A percentile compares a stretch with the other conserved stretches of the same genome.
Conservation (phyloP, 2,797 vertebrate species). For the Hozukius guyotensis region DNA sequence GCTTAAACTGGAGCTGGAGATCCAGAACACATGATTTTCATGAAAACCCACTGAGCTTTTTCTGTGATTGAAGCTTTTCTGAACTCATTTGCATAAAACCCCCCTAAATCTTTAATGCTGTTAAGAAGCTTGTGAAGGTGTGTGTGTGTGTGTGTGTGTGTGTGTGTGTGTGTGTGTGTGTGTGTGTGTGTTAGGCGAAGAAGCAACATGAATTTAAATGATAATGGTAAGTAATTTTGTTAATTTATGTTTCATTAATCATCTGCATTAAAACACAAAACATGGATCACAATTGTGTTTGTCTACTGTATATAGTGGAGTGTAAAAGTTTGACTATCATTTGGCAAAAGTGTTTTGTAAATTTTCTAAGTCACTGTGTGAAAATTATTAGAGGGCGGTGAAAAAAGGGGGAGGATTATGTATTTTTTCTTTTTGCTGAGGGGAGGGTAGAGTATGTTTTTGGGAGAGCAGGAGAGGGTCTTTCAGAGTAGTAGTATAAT, state of each 20-base stretch:
- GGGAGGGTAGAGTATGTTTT: not conserved
- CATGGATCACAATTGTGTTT: not conserved
- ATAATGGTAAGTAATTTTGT: not conserved
- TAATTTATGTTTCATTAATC: not conserved
- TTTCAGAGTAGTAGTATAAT: not conserved
- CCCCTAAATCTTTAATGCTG: constrained; percentile 45
- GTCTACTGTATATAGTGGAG: not conserved
- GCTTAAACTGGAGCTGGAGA: constrained; percentile 33
- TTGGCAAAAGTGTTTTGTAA: not conserved
- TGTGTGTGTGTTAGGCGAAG: not conserved
- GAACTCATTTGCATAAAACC: constrained; percentile 52
- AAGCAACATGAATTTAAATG: constrained; percentile 10
- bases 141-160: not conserved
- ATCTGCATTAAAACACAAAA: not conserved
- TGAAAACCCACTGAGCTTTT: constrained; percentile 34
- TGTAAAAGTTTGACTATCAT: not conserved
- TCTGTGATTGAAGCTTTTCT: constrained; percentile 43
- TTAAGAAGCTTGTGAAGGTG: constrained; percentile 43
- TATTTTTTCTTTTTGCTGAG: not conserved
- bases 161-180: not conserved
- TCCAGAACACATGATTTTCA: constrained; percentile 27
- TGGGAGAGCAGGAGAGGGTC: too few relatives aligned
- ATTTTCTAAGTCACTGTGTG: not conserved
- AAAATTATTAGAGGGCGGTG: too few relatives aligned
- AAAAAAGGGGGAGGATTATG: not conserved